phyloP scores from a whole-genome alignment of 1,140 invertebrate species.

The Hylaeus anthracinus region DNA sequence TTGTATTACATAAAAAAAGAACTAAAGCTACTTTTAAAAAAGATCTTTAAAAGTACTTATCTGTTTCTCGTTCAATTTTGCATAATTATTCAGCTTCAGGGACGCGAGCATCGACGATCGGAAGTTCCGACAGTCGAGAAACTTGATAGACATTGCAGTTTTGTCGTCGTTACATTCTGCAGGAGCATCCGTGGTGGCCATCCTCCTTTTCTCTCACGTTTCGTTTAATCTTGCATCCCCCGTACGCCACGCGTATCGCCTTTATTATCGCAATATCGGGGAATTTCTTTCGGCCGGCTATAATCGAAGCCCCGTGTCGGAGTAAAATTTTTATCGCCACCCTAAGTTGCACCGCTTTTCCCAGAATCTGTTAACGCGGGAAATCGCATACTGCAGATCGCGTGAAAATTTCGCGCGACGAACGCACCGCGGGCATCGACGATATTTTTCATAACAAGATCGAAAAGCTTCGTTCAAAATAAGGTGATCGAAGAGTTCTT shows the following conservation, averaged over 20 bases:
- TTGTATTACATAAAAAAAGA: too few relatives aligned
- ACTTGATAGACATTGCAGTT: constrained; percentile 1
- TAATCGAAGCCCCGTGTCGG: constrained; percentile 24
- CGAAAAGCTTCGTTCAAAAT: too few relatives aligned
- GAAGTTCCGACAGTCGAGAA: neutral
- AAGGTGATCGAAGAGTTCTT: too few relatives aligned
- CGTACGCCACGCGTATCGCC: constrained; percentile 25
- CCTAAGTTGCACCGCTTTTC: neutral
- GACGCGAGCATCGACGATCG: neutral
- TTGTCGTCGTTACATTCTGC: constrained; percentile 16
- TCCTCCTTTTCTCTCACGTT: neutral
- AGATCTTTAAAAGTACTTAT: neutral
- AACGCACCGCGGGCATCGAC: neutral
- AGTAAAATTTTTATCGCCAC: constrained; percentile 40
- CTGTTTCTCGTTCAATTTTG: neutral
- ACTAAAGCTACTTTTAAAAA: too few relatives aligned
- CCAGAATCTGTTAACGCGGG: constrained; percentile 31
- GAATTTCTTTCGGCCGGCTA: constrained; percentile 24
- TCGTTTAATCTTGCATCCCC: constrained; percentile 22
- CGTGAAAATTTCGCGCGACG: constrained; percentile 17
- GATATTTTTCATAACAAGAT: too few relatives aligned
- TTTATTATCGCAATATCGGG: constrained; percentile 43
- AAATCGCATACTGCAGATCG: constrained; percentile 25
- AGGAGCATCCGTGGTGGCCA: neutral
- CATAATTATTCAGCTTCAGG: neutral